Evolutionary conservation across 2,888 invertebrate genomes (phyloP), one percentile per base, ranked within the genome.

Genomic region (Drosophila lutescens): DNA sequence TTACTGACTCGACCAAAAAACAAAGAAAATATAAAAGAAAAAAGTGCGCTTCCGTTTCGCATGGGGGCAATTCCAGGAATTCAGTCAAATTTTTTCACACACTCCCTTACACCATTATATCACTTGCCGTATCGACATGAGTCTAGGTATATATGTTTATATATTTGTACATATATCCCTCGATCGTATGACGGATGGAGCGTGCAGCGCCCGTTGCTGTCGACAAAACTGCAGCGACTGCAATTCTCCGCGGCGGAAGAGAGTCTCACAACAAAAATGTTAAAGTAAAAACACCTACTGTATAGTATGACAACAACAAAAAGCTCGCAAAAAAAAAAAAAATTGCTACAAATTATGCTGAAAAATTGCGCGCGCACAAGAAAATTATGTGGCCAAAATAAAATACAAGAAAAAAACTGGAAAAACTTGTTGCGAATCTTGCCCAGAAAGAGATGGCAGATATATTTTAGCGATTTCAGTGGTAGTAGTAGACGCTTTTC

Each of bases 341-440:
- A 74, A 36, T 49, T 13, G 47, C 20, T 57, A 57, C 20, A 60
- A 74, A 68, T 68, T 49, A 71, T 77, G 68, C 74, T 77, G 72
- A 83, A 79, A 77, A 77, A 76, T 74, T 74, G 86, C 79, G 77
- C 74, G 78, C 63, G 66, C 70, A 63, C 70, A 67, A 69, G 81
- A 78, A 83, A 87, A 86, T 78, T 66, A 68, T 66, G 46, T 70
- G 49, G 67, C 57, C 50, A 46, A 69, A 69, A 65, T 74, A 56
- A 40, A 40, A 26, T 15, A 32, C 9, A 7, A 23, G 2, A 38
- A 78, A 80, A 80, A 79, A 55, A 81, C 87, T 80, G 79, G 89
- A 80, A 83, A 85, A 88, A 90, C 90, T 79, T 72, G 90, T 90
- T 90, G 73, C 20, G 44, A 43, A 50, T 77, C 40, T 59, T 51